Evolutionary conservation across 2,888 invertebrate genomes (phyloP).

Genomic region (Tromatobia lineatoria): DNA sequence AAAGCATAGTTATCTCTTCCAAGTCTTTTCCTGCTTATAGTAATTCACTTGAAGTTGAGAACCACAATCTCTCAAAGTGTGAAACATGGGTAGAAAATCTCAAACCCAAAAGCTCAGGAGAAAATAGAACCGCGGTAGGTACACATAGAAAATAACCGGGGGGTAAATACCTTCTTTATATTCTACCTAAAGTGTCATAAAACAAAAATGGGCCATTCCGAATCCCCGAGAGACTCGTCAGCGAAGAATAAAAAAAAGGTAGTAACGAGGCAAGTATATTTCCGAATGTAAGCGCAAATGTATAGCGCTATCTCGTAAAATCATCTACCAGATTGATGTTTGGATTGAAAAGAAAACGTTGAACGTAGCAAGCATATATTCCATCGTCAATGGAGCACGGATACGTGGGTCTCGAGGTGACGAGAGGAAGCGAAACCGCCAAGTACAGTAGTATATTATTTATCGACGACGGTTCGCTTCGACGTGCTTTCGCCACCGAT

Average conservation of each 20-base stretch:
- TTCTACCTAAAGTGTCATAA: slow-evolving; percentile 4
- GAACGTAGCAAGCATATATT: slow-evolving; percentile 1
- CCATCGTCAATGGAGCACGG: neutral
- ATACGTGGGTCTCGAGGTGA: neutral
- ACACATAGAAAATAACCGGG: neutral
- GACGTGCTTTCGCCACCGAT: slow-evolving; percentile 53
- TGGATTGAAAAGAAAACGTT: neutral
- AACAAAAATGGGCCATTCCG: slow-evolving; percentile 13
- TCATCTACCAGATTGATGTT: neutral
- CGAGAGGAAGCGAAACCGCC: neutral
- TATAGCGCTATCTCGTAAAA: neutral
- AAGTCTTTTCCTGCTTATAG: no score
- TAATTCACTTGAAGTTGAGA: no score
- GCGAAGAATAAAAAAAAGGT: neutral
- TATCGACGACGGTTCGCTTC: slow-evolving; percentile 56
- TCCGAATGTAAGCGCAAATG: neutral
- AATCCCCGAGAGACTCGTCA: neutral
- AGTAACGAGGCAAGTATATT: neutral
- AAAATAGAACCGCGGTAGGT: neutral
- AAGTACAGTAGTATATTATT: slow-evolving; percentile 43
- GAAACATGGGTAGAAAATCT: neutral
- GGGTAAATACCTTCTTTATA: neutral
- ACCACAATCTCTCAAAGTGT: no score
- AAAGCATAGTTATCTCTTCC: no score
- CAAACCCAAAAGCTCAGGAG: neutral